Percentiles rank a stretch among this genome's conserved stretches.
These are phyloP conservation scores for Drosophila triauraria DNA, from an alignment of 1,140 invertebrate genomes.

Conservation along the genomic window DNA sequence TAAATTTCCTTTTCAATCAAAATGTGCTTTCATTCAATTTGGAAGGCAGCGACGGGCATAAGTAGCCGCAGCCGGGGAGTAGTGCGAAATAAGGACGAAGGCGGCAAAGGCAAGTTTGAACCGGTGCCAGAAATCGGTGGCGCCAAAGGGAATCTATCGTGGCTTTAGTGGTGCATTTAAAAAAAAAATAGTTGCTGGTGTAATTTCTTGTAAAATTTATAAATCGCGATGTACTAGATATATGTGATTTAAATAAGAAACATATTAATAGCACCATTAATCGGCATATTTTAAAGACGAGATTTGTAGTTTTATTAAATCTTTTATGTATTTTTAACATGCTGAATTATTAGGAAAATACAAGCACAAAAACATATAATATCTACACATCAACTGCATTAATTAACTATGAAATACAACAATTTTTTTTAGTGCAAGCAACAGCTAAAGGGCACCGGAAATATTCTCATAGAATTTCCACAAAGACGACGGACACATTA, in stretches of 20 bases:
- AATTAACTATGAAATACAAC: too few relatives aligned
- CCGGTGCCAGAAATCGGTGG: slow-evolving; percentile 64
- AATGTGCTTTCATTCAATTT: slow-evolving; percentile 83
- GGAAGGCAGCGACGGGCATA: slow-evolving; percentile 40
- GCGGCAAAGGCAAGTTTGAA: slow-evolving; percentile 61
- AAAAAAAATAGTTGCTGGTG: not conserved
- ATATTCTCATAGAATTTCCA: slow-evolving; percentile 60
- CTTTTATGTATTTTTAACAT: not conserved
- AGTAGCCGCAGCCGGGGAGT: slow-evolving; percentile 44
- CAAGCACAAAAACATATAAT: not conserved
- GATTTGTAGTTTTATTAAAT: not conserved
- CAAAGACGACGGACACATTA: slow-evolving; percentile 41
- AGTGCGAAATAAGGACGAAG: slow-evolving; percentile 11
- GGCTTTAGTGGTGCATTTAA: not conserved
- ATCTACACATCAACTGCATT: too few relatives aligned
- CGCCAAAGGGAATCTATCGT: slow-evolving; percentile 52
- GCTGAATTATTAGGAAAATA: not conserved
- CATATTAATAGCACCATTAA: not conserved
- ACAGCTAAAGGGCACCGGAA: slow-evolving; percentile 50
- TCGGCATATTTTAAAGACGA: not conserved
- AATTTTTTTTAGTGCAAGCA: not conserved
- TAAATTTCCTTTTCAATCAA: slow-evolving; percentile 82
- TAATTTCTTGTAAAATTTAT: not conserved
- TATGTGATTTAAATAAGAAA: not conserved
- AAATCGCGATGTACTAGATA: too few relatives aligned